Percentiles rank a stretch among this genome's conserved stretches.
Evolutionary conservation across 1,140 invertebrate genomes (phyloP).

Genomic region (Amyelois transitella): DNA sequence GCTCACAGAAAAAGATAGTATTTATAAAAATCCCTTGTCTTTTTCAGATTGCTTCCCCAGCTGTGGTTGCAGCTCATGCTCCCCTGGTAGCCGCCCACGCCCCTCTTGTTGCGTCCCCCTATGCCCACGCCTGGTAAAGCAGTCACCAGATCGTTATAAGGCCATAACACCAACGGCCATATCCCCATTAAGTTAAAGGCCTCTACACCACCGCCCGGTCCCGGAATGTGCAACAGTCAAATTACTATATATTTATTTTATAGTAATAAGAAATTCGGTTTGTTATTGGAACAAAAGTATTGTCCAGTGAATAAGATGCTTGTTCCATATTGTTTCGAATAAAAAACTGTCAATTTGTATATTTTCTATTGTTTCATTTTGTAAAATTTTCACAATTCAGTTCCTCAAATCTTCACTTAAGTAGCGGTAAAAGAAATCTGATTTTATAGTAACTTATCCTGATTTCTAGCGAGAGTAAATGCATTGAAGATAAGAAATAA

Average conservation of each 20-base stretch:
- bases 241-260: constrained; percentile 24
- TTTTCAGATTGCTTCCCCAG: constrained; percentile 51
- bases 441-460: too few relatives aligned
- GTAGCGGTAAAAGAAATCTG: too few relatives aligned
- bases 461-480: too few relatives aligned
- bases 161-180: constrained; percentile 6
- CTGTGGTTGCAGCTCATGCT: constrained; percentile 49
- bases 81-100: constrained; percentile 44
- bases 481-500: too few relatives aligned
- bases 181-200: not conserved
- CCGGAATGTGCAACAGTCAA: constrained; percentile 56
- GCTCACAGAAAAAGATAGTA: too few relatives aligned
- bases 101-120: constrained; percentile 43
- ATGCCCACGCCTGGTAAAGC: constrained; percentile 54
- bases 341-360: constrained; percentile 10
- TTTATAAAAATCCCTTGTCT: not conserved
- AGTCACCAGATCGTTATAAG: constrained; percentile 2
- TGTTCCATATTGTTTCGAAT: constrained; percentile 29
- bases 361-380: not conserved
- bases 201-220: constrained; percentile 9
- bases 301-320: constrained; percentile 25
- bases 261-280: constrained; percentile 25
- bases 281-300: constrained; percentile 25
- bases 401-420: not conserved
- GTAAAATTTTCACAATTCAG: not conserved